A percentile compares a stretch with the other conserved stretches of the same genome.
Evolutionary conservation across 2,797 vertebrate genomes (phyloP).

Genomic region (Lutjanus campechanus): DNA sequence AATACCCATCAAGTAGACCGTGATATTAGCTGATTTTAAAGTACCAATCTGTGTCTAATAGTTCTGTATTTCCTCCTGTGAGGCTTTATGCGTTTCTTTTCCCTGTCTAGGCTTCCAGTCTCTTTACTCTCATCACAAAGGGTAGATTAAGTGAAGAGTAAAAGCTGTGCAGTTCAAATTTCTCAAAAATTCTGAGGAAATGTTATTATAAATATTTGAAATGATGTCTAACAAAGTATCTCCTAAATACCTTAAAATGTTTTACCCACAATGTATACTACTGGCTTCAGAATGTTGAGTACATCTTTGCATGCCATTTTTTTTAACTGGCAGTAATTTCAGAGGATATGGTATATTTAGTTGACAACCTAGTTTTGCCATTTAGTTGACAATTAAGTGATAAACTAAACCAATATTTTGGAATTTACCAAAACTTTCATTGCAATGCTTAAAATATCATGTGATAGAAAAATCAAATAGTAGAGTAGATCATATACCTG

Average conservation of each 20-base stretch:
- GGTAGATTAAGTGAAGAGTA: background rate
- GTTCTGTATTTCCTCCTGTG: background rate
- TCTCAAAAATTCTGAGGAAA: background rate
- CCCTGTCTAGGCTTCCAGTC: background rate
- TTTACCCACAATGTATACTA: background rate
- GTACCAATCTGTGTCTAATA: background rate
- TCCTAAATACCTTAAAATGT: background rate
- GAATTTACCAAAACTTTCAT: background rate
- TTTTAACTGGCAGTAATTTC: background rate
- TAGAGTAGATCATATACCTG: slow-evolving; percentile 86
- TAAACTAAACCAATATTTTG: background rate
- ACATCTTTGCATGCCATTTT: background rate
- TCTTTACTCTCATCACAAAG: background rate
- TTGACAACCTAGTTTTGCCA: background rate
- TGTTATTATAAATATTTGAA: background rate
- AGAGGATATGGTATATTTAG: background rate
- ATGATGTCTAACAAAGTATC: too few species aligned
- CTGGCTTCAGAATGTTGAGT: background rate
- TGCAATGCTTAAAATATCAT: background rate
- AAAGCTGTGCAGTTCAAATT: background rate
- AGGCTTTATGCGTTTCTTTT: background rate
- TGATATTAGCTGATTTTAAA: background rate
- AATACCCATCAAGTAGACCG: background rate
- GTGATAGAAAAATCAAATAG: background rate
- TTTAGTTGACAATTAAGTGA: background rate